Percentiles rank a stretch among this genome's conserved stretches.
These are phyloP conservation scores for Chirona hameri DNA, from an alignment of 2,888 invertebrate species.

Conservation along the genomic window DNA sequence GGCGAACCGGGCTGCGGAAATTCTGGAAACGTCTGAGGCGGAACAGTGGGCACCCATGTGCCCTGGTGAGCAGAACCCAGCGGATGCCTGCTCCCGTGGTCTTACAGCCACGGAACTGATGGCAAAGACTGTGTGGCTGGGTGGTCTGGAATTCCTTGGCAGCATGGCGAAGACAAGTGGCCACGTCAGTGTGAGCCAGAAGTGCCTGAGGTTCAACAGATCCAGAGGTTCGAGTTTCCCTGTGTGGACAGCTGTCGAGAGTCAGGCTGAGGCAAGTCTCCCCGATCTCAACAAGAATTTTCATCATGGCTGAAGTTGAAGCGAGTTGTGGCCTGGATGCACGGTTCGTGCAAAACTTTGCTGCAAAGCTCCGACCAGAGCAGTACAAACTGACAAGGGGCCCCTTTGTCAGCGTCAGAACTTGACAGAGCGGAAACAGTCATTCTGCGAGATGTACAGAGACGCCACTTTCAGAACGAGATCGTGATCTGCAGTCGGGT, in stretches of 20 bases:
- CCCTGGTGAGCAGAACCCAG: neutral
- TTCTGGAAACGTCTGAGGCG: neutral
- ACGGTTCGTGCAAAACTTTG: neutral
- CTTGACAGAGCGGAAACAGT: neutral
- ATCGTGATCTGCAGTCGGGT: neutral
- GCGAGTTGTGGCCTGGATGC: neutral
- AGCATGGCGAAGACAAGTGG: neutral
- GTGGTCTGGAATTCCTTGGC: neutral
- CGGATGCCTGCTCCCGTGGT: neutral
- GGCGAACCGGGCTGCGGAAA: neutral
- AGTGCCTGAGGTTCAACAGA: neutral
- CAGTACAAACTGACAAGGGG: neutral
- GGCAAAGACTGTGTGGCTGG: neutral
- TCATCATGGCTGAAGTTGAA: neutral
- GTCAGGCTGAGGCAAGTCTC: neutral
- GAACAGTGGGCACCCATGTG: neutral
- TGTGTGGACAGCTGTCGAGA: no score
- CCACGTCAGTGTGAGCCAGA: neutral
- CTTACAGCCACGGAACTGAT: neutral
- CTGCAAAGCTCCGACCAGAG: neutral
- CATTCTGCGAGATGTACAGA: neutral
- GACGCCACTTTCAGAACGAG: neutral
- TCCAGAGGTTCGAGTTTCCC: neutral
- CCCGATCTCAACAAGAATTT: neutral
- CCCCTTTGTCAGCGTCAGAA: neutral